Evolutionary conservation across 1,140 invertebrate genomes (phyloP).

Genomic region (Hypothenemus hampei): DNA sequence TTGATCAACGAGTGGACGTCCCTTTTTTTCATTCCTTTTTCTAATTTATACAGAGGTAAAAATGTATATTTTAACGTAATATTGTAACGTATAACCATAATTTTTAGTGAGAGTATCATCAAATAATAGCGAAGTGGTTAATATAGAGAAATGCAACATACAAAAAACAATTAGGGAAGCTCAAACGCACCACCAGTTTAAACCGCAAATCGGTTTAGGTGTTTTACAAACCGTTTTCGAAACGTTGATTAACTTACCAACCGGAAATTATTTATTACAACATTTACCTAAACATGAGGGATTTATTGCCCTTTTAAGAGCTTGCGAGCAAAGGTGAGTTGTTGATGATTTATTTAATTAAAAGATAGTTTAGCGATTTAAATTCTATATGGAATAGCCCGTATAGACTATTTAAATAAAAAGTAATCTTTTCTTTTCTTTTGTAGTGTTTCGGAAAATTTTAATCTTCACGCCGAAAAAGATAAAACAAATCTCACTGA

Average conservation of each 20-base stretch:
- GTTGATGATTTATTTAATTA: not conserved
- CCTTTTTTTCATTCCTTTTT: constrained; percentile 46
- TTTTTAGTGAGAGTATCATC: constrained; percentile 44
- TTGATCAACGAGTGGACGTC: constrained; percentile 46
- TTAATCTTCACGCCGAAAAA: constrained; percentile 36
- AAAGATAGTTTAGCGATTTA: no score
- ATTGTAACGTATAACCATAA: not conserved
- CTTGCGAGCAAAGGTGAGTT: constrained; percentile 21
- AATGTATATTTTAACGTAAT: not conserved
- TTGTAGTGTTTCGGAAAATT: constrained; percentile 15
- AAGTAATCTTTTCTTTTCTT: no score
- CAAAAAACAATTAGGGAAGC: constrained; percentile 43
- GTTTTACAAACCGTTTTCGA: constrained; percentile 46
- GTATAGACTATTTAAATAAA: no score
- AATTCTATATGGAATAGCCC: no score
- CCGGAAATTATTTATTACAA: constrained; percentile 47
- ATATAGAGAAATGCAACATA: constrained; percentile 44
- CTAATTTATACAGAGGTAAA: constrained; percentile 48
- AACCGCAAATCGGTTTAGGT: constrained; percentile 37
- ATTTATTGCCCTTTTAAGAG: constrained; percentile 44
- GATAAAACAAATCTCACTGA: constrained; percentile 7
- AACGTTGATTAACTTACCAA: constrained; percentile 35
- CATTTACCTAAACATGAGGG: constrained; percentile 45
- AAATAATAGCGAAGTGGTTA: constrained; percentile 42
- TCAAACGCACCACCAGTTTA: constrained; percentile 41